A percentile compares a stretch with the other conserved stretches of the same genome.
Evolutionary conservation across 2,797 vertebrate genomes (phyloP).

Genomic region (Crypturellus tataupa): DNA sequence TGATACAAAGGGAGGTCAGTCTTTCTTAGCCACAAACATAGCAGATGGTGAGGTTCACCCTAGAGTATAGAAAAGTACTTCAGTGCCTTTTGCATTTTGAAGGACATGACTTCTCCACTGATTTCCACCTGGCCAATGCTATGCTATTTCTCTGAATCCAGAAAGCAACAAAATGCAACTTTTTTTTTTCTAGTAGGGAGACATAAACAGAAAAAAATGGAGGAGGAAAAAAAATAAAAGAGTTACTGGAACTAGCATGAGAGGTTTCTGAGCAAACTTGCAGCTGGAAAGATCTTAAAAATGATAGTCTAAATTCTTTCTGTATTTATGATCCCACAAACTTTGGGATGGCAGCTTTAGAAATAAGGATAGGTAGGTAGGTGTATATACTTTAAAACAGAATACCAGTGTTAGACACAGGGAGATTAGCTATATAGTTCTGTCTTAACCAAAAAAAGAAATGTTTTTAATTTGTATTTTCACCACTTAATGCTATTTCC

Average conservation of each 20-base stretch:
- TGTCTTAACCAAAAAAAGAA: slow-evolving; percentile 31
- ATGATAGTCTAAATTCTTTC: neutral
- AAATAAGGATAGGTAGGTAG: neutral
- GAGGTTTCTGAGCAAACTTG: neutral
- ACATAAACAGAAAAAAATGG: neutral
- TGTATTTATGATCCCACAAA: neutral
- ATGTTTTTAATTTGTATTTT: neutral
- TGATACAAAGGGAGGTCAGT: slow-evolving; percentile 23
- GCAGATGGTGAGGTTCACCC: slow-evolving; percentile 55
- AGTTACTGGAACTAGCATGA: neutral
- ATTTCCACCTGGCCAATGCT: neutral
- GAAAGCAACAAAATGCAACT: neutral
- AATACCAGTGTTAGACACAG: neutral
- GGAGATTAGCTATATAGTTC: neutral
- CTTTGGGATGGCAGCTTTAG: neutral
- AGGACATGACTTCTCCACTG: neutral
- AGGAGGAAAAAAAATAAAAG: neutral
- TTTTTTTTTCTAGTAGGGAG: neutral
- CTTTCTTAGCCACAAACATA: neutral
- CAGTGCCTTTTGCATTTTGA: slow-evolving; percentile 19
- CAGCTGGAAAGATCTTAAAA: slow-evolving; percentile 27
- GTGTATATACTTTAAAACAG: neutral
- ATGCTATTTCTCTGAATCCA: neutral
- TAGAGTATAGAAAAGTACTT: neutral
- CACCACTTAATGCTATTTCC: neutral